These are phyloP conservation scores for Rhinolophus ferrumequinum DNA, from an alignment of 2,113 vertebrate species.

Conservation along the genomic window DNA sequence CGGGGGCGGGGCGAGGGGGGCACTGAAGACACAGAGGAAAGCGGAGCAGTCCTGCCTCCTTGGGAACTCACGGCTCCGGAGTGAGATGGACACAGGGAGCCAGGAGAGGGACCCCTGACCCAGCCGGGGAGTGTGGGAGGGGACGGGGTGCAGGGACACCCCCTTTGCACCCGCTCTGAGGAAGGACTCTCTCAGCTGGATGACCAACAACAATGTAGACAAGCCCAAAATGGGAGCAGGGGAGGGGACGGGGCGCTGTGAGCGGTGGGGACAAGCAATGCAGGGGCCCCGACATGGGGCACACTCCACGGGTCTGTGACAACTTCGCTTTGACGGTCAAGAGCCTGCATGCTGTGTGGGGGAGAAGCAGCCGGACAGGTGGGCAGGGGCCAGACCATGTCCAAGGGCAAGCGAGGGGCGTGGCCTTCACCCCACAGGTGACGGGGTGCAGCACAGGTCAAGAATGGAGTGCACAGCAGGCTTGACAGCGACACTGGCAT, in stretches of 20 bases:
- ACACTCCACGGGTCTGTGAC: not conserved
- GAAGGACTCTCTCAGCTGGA: not conserved
- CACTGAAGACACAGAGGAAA: not conserved
- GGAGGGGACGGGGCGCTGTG: fast-evolving
- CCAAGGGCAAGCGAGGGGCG: fast-evolving
- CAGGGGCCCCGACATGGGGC: fast-evolving
- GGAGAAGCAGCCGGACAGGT: not conserved
- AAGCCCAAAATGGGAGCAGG: not conserved
- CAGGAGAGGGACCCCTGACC: not conserved
- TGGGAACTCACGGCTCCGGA: fast-evolving
- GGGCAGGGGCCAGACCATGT: fast-evolving
- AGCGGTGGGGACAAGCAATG: fast-evolving
- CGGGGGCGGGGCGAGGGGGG: too few relatives aligned
- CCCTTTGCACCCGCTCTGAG: too few relatives aligned
- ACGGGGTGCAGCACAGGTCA: fast-evolving
- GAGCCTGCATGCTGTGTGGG: not conserved
- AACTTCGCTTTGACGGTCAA: too few relatives aligned
- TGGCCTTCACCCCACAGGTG: not conserved
- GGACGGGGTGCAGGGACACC: too few relatives aligned
- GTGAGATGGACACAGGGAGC: not conserved
- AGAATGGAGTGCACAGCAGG: not conserved
- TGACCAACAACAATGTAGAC: not conserved
- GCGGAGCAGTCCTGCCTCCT: not conserved
- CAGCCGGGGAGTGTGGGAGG: too few relatives aligned
- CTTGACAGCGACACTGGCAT: not conserved